Evolutionary conservation across 1,140 invertebrate species (phyloP).

Genomic region (Helicoverpa armigera): DNA sequence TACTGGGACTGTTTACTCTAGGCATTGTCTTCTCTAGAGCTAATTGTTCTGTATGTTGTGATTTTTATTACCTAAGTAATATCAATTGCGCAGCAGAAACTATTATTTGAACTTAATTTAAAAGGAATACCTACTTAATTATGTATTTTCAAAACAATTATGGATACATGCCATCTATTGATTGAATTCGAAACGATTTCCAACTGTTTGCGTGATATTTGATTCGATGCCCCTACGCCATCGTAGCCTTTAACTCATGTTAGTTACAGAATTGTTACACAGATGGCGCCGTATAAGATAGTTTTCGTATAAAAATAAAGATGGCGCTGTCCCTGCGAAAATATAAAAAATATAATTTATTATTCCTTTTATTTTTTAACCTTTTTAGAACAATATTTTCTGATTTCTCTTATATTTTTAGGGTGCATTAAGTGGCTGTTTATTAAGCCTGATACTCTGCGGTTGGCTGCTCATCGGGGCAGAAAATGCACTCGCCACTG

Average conservation of each 20-base stretch:
- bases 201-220: neutral
- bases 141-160: no score
- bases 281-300: neutral
- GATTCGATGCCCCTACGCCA: neutral
- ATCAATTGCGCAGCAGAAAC: neutral
- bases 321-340: constrained; percentile 6
- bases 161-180: neutral
- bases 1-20: constrained; percentile 89
- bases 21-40: constrained; percentile 90
- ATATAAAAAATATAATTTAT: neutral
- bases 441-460: constrained; percentile 78
- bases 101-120: no score
- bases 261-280: neutral
- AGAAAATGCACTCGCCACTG: constrained; percentile 79
- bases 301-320: neutral
- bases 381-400: constrained; percentile 5
- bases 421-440: constrained; percentile 79
- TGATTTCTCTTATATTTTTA: constrained; percentile 50
- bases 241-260: neutral
- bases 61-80: neutral
- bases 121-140: no score
- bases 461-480: constrained; percentile 81
- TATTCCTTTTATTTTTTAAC: neutral
- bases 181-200: neutral
- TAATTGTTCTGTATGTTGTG: constrained; percentile 84